These are phyloP conservation scores for Netelia melanura DNA, from an alignment of 2,888 invertebrate genomes.

Conservation along the genomic window DNA sequence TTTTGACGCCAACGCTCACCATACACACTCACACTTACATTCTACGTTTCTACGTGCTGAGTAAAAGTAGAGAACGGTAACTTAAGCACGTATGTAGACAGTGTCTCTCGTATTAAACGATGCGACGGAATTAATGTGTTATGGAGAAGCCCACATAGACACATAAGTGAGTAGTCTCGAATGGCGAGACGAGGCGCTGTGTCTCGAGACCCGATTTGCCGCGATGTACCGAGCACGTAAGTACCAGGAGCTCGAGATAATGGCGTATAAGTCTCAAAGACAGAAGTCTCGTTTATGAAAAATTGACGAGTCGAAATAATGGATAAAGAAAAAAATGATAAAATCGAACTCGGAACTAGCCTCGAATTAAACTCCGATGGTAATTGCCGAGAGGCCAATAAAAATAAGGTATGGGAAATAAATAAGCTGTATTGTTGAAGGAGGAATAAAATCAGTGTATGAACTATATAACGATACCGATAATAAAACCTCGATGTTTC, in stretches of 20 bases:
- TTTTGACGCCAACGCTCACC: slow-evolving; percentile 40
- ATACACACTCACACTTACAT: slow-evolving; percentile 39
- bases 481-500: slow-evolving; percentile 33
- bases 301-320: slow-evolving; percentile 17
- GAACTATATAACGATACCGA: neutral
- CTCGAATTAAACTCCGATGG: neutral
- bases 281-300: neutral
- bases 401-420: neutral
- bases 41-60: slow-evolving; percentile 4
- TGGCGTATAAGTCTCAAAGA: slow-evolving; percentile 13
- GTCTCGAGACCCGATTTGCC: slow-evolving; percentile 52
- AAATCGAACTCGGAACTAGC: neutral
- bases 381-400: slow-evolving; percentile 31
- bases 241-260: slow-evolving; percentile 30
- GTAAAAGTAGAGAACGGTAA: slow-evolving; percentile 39
- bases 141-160: slow-evolving; percentile 46
- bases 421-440: slow-evolving; percentile 15
- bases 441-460: slow-evolving; percentile 26
- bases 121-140: slow-evolving; percentile 49
- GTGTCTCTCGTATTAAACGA: slow-evolving; percentile 42
- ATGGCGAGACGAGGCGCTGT: slow-evolving; percentile 27
- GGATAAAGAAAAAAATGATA: slow-evolving; percentile 2
- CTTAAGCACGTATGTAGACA: slow-evolving; percentile 26
- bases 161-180: neutral
- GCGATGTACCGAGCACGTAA: slow-evolving; percentile 37